A percentile compares a stretch with the other conserved stretches of the same genome.
phyloP scores from a whole-genome alignment of 2,888 invertebrate genomes.

The Meteorus colon region DNA sequence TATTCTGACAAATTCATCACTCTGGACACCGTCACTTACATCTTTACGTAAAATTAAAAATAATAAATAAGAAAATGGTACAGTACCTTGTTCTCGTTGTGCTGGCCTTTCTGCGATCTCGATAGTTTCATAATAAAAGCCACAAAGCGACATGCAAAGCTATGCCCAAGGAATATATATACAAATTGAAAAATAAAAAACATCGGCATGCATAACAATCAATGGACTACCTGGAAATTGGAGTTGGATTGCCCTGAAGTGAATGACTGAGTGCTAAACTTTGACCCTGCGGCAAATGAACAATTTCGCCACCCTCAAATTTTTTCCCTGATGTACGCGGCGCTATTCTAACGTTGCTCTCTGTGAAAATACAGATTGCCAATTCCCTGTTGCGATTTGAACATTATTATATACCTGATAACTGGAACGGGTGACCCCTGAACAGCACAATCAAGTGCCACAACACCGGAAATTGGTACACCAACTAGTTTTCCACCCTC shows the following conservation, averaged over 20 bases:
- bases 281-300: constrained; percentile 69
- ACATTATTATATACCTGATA: constrained; percentile 77
- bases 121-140: background rate
- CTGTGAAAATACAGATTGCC: constrained; percentile 73
- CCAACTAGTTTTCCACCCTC: constrained; percentile 79
- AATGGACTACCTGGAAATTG: constrained; percentile 80
- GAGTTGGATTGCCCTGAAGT: constrained; percentile 84
- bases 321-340: constrained; percentile 76
- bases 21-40: background rate
- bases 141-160: constrained; percentile 17
- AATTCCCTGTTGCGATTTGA: constrained; percentile 2
- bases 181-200: background rate
- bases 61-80: constrained; percentile 12
- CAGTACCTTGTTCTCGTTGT: constrained; percentile 16
- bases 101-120: background rate
- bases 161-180: background rate
- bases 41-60: background rate
- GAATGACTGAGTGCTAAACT: constrained; percentile 80
- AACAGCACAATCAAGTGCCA: constrained; percentile 81
- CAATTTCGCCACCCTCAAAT: constrained; percentile 74
- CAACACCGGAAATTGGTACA: constrained; percentile 74
- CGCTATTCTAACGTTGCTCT: constrained; percentile 81
- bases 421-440: constrained; percentile 80
- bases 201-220: background rate
- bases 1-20: background rate